Base-by-base conservation (phyloP, 2,113 vertebrate species). In the Chauna torquata region DNA sequence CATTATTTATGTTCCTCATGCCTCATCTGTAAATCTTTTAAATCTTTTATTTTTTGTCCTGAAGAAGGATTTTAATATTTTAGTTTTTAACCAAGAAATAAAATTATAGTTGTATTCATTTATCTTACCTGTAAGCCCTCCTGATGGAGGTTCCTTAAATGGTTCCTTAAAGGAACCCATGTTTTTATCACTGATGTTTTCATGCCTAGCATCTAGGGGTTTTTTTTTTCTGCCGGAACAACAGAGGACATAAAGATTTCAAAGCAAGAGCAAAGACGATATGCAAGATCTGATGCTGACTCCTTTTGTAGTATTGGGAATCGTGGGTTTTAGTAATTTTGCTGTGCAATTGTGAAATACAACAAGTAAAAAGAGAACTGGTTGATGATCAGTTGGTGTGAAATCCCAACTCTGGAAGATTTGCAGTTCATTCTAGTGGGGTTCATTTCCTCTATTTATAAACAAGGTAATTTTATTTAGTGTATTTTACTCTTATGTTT, bases 1-100 rank as follows among this genome's bases (percentile, higher is more conserved):
- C 23, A 0, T 47, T 18, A 8, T 9, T 17, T 11, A 1, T 25
- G 27, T 50, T 57, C 45, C 28, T 20, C 36, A 42, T 18, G 47
- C 61, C 32, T 76, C 28, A 8, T 42, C n/a, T 20, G 11, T 16
- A 38, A 19, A 38, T 30, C 36, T 82, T 30, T 18, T 16, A 38
- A 19, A 38, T 30, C 36, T 82, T 30, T 18, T 40, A 45, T 20
- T 57, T 32, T 70, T 71, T 6, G 10, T 74, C 64, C 45, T 64
- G 45, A 79, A 55, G 78, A 27, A 59, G 11, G 38, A 54, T 59
- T 52, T 22, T 45, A 24, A 9, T 76, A 12, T 19, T 81, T 77
- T 58, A 40, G 24, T 10, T 72, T 86, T 83, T 94, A 32, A 75
- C 20, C 40, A 45, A 74, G 59, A 92, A 90, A 52, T 54, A 16